Base-by-base conservation (phyloP, 2,888 invertebrate species). In the Cryptosula pallasiana region DNA sequence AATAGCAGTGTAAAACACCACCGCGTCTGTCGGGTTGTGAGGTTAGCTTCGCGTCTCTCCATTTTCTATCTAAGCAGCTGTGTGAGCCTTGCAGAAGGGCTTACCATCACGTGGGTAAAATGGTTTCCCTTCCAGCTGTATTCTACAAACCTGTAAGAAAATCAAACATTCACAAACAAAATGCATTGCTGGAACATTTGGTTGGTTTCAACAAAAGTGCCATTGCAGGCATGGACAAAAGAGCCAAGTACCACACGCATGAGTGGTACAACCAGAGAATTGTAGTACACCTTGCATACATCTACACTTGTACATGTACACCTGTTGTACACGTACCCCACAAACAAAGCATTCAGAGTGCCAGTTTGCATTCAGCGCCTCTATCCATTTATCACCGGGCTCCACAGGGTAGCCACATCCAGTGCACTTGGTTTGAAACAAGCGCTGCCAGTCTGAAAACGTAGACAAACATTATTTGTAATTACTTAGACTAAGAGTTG, bases 281-380 rank as follows among this genome's bases (percentile, higher is more conserved):
- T n/a, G n/a, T n/a, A n/a, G n/a, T n/a, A n/a, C n/a, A n/a, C n/a
- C n/a, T n/a, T n/a, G n/a, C n/a, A n/a, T n/a, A n/a, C n/a, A n/a
- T n/a, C n/a, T n/a, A n/a, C n/a, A n/a, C n/a, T n/a, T n/a, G n/a
- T n/a, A 13, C 45, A 45, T 45, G 45, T 13, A 20, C 20, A 13
- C 9, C 45, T 45, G 45, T 45, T 45, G 45, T 45, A 16, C 57
- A 79, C 83, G 78, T 76, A 84, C 84, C 45, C 96, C 93, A 90
- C 99, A 99, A 87, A 95, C 96, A 90, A 99, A 99, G 89, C 99
- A 99, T 89, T 97, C 96, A 86, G 96, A 96, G 89, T 99, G 99
- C 88, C 96, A 99, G 88, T 96, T 97, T 88, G 95, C 94, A 87
- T 91, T 94, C 85, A 99, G 89, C 81, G 99, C 99, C 89, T 99